These are phyloP conservation scores for Aphelenchoides fujianensis DNA, from an alignment of 1,140 invertebrate genomes.

Conservation along the genomic window DNA sequence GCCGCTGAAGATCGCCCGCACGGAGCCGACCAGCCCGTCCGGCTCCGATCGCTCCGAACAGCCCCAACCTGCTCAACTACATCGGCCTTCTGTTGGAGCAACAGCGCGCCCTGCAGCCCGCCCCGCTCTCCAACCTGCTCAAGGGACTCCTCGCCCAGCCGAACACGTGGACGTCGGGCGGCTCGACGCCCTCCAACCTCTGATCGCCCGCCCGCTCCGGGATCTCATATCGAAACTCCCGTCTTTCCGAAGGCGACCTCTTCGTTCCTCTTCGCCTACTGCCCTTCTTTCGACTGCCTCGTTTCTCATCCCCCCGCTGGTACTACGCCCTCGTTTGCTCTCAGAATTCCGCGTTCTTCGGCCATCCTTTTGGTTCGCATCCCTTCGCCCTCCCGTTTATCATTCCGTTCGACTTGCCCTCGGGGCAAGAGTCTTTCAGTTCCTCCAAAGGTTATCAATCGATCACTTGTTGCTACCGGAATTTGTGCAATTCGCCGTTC, in stretches of 20 bases:
- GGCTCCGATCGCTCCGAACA: not conserved
- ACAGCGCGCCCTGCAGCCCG: not conserved
- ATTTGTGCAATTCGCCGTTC: not conserved
- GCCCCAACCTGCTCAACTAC: slow-evolving; percentile 15
- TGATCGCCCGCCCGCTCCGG: not conserved
- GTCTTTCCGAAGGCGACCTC: not conserved
- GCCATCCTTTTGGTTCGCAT: not conserved
- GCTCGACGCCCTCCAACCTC: slow-evolving; percentile 9
- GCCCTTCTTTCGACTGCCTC: not conserved
- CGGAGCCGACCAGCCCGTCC: slow-evolving; percentile 9
- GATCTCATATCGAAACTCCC: slow-evolving; percentile 17
- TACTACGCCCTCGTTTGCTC: not conserved
- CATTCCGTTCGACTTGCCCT: not conserved
- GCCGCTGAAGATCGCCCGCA: slow-evolving; percentile 12
- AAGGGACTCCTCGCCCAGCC: not conserved
- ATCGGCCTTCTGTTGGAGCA: not conserved
- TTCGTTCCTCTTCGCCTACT: not conserved
- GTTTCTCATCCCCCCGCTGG: not conserved
- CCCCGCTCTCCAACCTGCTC: not conserved
- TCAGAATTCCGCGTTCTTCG: not conserved
- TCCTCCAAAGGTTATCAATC: not conserved
- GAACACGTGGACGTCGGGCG: not conserved
- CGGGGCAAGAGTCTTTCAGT: not conserved
- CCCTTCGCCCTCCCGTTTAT: not conserved
- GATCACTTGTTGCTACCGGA: not conserved